These are phyloP conservation scores for Falcunculus frontatus DNA, from an alignment of 2,113 vertebrate genomes.

Conservation along the genomic window DNA sequence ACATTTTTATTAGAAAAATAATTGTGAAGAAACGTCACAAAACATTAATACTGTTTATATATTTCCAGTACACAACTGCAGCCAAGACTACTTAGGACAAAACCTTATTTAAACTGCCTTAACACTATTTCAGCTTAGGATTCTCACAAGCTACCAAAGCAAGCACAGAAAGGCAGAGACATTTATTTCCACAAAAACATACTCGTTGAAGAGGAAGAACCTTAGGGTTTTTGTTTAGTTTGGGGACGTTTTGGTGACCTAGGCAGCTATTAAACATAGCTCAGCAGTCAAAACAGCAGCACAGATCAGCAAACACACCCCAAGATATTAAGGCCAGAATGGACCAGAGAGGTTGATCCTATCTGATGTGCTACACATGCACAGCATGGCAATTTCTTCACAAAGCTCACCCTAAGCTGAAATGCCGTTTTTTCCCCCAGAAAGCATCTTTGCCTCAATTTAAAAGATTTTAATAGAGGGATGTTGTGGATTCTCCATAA, in stretches of 20 bases:
- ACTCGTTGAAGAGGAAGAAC: background rate
- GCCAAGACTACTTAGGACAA: background rate
- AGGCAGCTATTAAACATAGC: background rate
- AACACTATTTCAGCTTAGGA: background rate
- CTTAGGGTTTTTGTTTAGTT: background rate
- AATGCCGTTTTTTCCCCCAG: background rate
- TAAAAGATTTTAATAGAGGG: background rate
- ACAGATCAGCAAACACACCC: background rate
- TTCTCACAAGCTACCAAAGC: background rate
- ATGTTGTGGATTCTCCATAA: background rate
- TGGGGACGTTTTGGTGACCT: background rate
- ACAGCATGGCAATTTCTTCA: background rate
- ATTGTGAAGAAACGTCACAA: background rate
- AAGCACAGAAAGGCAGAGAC: background rate
- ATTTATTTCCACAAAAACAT: accelerated
- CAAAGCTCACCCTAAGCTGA: background rate
- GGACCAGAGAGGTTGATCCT: background rate
- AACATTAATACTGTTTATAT: background rate
- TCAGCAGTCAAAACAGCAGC: background rate
- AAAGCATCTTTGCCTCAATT: background rate
- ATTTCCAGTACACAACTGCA: background rate
- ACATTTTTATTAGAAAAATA: background rate
- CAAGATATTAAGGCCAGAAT: background rate
- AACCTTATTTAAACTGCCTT: background rate
- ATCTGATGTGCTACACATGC: background rate